These are phyloP conservation scores for Oryzias javanicus DNA, from an alignment of 2,113 vertebrate species.

Conservation along the genomic window DNA sequence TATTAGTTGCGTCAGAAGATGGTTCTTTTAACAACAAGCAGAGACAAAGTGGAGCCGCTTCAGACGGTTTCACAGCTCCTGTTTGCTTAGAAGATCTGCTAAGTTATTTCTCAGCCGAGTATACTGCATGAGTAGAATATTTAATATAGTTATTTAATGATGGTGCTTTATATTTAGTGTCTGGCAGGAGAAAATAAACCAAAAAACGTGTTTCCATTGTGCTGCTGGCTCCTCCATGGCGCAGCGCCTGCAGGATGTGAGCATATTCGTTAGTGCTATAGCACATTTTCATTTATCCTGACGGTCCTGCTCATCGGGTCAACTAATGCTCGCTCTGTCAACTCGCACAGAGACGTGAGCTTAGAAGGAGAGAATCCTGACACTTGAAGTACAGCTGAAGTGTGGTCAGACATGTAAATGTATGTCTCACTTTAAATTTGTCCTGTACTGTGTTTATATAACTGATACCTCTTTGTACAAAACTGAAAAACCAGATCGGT, in stretches of 20 bases:
- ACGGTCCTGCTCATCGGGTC: slow-evolving; percentile 41
- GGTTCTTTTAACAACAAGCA: neutral
- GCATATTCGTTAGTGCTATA: slow-evolving; percentile 71
- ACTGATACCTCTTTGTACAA: slow-evolving; percentile 77
- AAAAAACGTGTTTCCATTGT: neutral
- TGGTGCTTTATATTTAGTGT: slow-evolving; percentile 34
- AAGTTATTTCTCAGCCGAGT: slow-evolving; percentile 73
- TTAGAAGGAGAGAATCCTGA: slow-evolving; percentile 65
- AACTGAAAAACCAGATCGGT: slow-evolving; percentile 43
- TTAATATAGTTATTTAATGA: slow-evolving; percentile 65
- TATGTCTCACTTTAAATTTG: slow-evolving; percentile 55
- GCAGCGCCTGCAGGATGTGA: slow-evolving; percentile 31
- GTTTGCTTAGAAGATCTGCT: slow-evolving; percentile 46
- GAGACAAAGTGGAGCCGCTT: slow-evolving; percentile 9
- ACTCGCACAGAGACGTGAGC: slow-evolving; percentile 33
- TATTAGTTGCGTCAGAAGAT: neutral
- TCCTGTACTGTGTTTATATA: slow-evolving; percentile 68
- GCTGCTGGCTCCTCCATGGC: neutral
- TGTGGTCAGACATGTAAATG: slow-evolving; percentile 61
- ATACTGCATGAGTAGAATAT: slow-evolving; percentile 75
- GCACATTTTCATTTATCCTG: slow-evolving; percentile 58
- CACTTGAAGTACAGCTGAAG: slow-evolving; percentile 76
- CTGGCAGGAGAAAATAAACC: slow-evolving; percentile 16
- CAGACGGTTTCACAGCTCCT: neutral
- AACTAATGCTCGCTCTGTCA: slow-evolving; percentile 33